Conservation (phyloP, 37 sponge, comb jelly and placozoan species). For the Lycopodina hypogea region DNA sequence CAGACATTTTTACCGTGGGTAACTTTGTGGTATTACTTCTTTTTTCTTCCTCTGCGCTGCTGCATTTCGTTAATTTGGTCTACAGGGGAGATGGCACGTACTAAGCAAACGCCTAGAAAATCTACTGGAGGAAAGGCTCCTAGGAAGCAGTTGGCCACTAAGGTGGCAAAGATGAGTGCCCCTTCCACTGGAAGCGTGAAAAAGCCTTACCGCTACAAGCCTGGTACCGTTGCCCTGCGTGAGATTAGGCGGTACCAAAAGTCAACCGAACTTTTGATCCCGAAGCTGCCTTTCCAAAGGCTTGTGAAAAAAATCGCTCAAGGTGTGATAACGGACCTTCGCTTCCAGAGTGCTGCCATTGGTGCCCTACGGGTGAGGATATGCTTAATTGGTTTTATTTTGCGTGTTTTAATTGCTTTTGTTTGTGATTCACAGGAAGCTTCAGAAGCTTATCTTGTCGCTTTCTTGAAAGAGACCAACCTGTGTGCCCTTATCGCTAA, state of each 20-base stretch:
- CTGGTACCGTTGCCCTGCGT: conserved; percentile 97
- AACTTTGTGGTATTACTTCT: neutral
- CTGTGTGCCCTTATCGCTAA: conserved; percentile 99
- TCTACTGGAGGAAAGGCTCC: conserved; percentile 99
- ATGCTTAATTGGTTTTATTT: neutral
- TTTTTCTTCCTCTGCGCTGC: neutral
- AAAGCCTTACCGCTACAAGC: conserved; percentile 98
- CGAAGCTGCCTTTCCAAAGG: conserved; percentile 98
- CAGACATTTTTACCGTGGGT: too few relatives aligned
- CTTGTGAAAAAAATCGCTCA: conserved; percentile 98
- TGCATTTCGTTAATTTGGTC: too few relatives aligned
- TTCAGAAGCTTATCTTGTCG: conserved; percentile 97
- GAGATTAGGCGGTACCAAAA: conserved; percentile 99
- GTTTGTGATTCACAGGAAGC: conserved; percentile 76
- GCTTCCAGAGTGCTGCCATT: conserved; percentile 99
- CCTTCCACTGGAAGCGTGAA: conserved; percentile 99
- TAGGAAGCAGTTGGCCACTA: conserved; percentile 97
- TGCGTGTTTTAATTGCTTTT: neutral
- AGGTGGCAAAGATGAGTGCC: conserved; percentile 97
- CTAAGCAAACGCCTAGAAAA: conserved; percentile 99
- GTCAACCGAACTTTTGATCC: conserved; percentile 94
- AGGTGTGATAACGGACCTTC: conserved; percentile 97
- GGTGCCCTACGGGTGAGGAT: conserved; percentile 94
- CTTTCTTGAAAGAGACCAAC: conserved; percentile 98
- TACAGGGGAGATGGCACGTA: conserved; percentile 98